Evolutionary conservation across 2,888 invertebrate species (phyloP).

Genomic region (Teinopalpus imperialis): DNA sequence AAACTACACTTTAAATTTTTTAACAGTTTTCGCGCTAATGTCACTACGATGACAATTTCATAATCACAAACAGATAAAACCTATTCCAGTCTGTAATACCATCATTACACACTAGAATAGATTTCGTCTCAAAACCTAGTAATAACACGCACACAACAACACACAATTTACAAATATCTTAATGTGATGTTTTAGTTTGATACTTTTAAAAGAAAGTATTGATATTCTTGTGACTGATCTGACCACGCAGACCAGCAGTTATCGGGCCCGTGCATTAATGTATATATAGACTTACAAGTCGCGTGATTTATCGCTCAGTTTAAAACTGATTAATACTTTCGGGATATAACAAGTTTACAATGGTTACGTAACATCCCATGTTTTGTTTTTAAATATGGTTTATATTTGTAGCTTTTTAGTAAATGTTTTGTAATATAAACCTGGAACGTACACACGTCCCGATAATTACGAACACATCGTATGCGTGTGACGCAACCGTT

Average conservation of each 20-base stretch:
- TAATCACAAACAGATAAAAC: no score
- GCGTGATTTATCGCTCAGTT: constrained; percentile 17
- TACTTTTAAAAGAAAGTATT: not conserved
- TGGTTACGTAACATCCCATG: constrained; percentile 13
- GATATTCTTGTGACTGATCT: not conserved
- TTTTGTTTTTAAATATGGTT: constrained; percentile 20
- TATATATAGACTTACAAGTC: not conserved
- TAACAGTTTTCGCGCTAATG: no score
- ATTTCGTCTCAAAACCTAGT: no score
- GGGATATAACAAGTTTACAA: constrained; percentile 16
- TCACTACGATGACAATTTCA: constrained; percentile 44
- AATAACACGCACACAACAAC: no score
- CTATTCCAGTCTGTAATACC: no score
- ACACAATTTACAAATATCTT: no score
- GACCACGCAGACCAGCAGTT: not conserved
- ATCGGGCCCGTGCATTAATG: constrained; percentile 14
- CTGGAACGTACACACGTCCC: constrained; percentile 17
- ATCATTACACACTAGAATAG: no score
- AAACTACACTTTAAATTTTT: no score
- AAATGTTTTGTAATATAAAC: constrained; percentile 18
- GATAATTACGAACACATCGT: constrained; percentile 26
- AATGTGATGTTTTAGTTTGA: no score
- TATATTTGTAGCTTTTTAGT: no score
- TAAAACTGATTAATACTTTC: constrained; percentile 16
- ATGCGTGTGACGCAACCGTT: constrained; percentile 53